Conservation (phyloP, 1,140 invertebrate genomes). For the Diachasma alloeum region DNA sequence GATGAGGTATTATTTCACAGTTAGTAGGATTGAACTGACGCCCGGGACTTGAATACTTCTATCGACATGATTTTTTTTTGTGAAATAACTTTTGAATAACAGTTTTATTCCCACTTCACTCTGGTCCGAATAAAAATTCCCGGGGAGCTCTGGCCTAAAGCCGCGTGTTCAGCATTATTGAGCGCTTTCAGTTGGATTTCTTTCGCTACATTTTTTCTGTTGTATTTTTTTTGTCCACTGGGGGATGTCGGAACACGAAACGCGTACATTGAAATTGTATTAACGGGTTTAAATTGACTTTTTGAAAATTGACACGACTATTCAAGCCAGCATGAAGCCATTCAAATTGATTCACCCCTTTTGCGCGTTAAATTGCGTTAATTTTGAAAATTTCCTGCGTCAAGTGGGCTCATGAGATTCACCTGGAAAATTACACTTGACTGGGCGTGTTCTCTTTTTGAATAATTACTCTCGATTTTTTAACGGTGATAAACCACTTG, state of each 20-base stretch:
- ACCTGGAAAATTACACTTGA: background rate
- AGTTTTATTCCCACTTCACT: background rate
- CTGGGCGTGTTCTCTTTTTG: background rate
- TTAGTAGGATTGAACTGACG: background rate
- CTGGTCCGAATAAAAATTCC: background rate
- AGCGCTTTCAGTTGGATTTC: background rate
- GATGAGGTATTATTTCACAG: background rate
- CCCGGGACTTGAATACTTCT: background rate
- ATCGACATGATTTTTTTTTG: background rate
- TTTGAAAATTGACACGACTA: background rate
- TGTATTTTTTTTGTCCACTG: background rate
- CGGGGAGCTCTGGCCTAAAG: background rate
- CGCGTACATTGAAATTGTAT: background rate
- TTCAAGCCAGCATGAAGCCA: background rate
- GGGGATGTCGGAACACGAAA: background rate
- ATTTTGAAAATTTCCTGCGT: background rate
- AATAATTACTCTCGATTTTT: background rate
- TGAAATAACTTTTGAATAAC: background rate
- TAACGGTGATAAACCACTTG: background rate
- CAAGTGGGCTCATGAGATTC: background rate
- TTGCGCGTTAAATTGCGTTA: background rate
- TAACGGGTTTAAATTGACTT: background rate
- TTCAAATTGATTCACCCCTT: background rate
- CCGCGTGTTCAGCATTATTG: background rate
- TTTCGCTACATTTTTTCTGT: too few species aligned